Conservation (phyloP, 2,888 invertebrate genomes). For the Cremastobaeus sp. region DNA sequence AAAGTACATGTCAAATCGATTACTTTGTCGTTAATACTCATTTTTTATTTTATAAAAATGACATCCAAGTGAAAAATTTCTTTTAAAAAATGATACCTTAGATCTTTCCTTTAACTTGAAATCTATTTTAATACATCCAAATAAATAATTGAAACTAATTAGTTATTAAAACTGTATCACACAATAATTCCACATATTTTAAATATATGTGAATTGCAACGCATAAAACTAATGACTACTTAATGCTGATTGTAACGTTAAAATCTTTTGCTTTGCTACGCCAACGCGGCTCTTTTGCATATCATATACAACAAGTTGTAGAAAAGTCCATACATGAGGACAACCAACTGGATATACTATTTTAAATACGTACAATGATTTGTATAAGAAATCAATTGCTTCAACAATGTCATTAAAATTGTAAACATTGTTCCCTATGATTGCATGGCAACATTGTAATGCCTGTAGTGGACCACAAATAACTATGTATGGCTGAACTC, state of each 20-base stretch:
- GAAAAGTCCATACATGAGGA: slow-evolving; percentile 14
- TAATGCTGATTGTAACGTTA: background rate
- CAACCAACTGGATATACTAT: slow-evolving; percentile 5
- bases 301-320: background rate
- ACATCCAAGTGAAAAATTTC: background rate
- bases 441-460: slow-evolving; percentile 6
- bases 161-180: too few relatives aligned
- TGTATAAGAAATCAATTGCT: slow-evolving; percentile 11
- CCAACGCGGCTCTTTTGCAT: background rate
- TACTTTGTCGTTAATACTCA: background rate
- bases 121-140: background rate
- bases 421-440: background rate
- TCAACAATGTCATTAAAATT: background rate
- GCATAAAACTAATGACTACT: background rate
- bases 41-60: background rate
- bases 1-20: background rate
- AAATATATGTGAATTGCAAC: background rate
- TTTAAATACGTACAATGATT: slow-evolving; percentile 1
- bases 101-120: too few relatives aligned
- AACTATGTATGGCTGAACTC: slow-evolving; percentile 8
- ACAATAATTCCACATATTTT: background rate
- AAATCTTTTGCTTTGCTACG: slow-evolving; percentile 3
- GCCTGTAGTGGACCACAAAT: background rate
- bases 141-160: too few relatives aligned
- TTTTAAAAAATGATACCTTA: too few relatives aligned